Conservation (phyloP, 2,888 invertebrate genomes). For the Embidobia sp. region DNA sequence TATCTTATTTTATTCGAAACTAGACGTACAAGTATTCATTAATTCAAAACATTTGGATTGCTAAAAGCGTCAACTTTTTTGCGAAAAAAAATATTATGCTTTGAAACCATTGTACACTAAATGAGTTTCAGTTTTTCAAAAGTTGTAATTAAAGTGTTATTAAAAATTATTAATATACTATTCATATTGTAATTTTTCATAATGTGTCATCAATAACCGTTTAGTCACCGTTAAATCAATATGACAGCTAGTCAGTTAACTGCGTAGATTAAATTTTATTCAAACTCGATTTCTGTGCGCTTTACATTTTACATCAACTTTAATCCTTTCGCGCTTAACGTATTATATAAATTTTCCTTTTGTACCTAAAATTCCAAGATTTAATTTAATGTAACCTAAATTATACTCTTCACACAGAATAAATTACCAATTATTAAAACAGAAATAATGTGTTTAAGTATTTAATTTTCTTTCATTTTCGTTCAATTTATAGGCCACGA, state of each 20-base stretch:
- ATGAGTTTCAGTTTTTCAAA: conserved; percentile 4
- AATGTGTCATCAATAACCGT: conserved; percentile 11
- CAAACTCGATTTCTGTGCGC: not conserved
- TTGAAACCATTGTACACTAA: not conserved
- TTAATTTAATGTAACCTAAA: too few relatives aligned
- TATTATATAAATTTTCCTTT: not conserved
- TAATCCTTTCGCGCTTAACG: not conserved
- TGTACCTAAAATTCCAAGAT: too few relatives aligned
- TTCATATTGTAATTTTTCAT: too few relatives aligned
- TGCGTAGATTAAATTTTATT: conserved; percentile 27
- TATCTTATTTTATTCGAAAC: conserved; percentile 5
- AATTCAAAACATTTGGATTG: not conserved
- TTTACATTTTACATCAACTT: conserved; percentile 1
- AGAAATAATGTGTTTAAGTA: too few relatives aligned
- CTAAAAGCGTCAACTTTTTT: not conserved
- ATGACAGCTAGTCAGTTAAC: conserved; percentile 47
- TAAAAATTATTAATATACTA: too few relatives aligned
- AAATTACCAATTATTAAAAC: too few relatives aligned
- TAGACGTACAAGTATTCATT: not conserved
- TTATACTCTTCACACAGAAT: too few relatives aligned
- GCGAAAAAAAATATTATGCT: not conserved
- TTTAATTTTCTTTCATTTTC: too few relatives aligned
- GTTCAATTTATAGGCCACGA: too few relatives aligned
- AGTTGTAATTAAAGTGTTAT: not conserved
- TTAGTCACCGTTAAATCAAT: conserved; percentile 24